Percentiles rank a stretch among this genome's conserved stretches.
These are phyloP conservation scores for Apodemus agrarius DNA, from an alignment of 2,797 vertebrate species.

Conservation along the genomic window DNA sequence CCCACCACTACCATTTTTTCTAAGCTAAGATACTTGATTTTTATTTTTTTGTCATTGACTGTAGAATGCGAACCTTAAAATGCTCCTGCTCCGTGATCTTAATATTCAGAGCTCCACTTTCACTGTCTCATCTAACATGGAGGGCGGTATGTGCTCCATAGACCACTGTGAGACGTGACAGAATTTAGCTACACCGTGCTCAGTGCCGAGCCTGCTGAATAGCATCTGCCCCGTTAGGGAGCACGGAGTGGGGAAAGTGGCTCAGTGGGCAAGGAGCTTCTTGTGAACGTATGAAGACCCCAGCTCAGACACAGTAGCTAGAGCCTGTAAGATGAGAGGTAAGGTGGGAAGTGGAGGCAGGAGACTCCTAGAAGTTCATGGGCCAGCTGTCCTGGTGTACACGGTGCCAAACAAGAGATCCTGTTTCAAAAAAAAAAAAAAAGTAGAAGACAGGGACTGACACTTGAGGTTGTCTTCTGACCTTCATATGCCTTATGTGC, in stretches of 20 bases:
- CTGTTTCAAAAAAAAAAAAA: background rate
- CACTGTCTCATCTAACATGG: background rate
- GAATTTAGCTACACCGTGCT: background rate
- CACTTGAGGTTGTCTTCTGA: background rate
- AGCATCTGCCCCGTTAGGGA: background rate
- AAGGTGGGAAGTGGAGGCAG: background rate
- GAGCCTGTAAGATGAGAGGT: background rate
- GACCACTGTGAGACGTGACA: background rate
- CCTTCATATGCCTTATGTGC: background rate
- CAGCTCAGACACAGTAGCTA: background rate
- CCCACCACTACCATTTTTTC: background rate
- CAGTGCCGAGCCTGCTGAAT: background rate
- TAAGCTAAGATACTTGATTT: background rate
- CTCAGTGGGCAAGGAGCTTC: background rate
- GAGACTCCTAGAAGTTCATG: background rate
- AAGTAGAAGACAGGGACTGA: background rate
- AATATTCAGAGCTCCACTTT: background rate
- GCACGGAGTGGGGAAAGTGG: background rate
- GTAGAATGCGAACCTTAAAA: background rate
- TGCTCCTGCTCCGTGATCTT: background rate
- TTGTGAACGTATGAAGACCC: background rate
- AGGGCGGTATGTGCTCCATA: background rate
- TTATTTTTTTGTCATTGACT: background rate
- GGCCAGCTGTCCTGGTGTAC: background rate
- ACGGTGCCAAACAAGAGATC: background rate